Evolutionary conservation across 1,140 invertebrate genomes (phyloP).

Genomic region (Babylonia areolata): DNA sequence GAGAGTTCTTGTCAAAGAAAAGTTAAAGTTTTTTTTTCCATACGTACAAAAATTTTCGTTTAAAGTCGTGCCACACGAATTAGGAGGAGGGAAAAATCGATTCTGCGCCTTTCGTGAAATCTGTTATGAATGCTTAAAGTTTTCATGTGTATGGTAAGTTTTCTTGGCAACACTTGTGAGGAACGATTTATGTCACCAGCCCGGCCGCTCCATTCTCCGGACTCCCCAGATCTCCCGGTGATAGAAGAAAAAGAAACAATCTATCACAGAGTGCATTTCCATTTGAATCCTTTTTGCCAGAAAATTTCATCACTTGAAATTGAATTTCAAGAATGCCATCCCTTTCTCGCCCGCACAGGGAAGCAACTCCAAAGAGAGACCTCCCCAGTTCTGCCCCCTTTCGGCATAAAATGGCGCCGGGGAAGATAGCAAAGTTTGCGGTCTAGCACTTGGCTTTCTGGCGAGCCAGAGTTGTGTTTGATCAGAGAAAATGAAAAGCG

Average conservation of each 20-base stretch:
- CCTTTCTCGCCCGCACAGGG: not conserved
- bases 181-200: constrained; percentile 31
- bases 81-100: not conserved
- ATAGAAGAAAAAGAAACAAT: constrained; percentile 12
- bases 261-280: constrained; percentile 19
- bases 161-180: constrained; percentile 5
- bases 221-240: not conserved
- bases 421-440: constrained; percentile 16
- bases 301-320: constrained; percentile 33
- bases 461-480: constrained; percentile 24
- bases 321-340: constrained; percentile 11
- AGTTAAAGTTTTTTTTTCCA: too few relatives aligned
- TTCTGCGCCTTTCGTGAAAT: not conserved
- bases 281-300: constrained; percentile 26
- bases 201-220: not conserved
- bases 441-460: constrained; percentile 27
- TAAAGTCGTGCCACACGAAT: too few relatives aligned
- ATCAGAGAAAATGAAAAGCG: constrained; percentile 40
- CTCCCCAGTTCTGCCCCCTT: constrained; percentile 1
- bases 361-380: not conserved
- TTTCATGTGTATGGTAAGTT: constrained; percentile 13
- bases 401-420: constrained; percentile 20
- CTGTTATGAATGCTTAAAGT: too few relatives aligned
- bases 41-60: too few relatives aligned
- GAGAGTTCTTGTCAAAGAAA: not conserved